Base-by-base conservation (phyloP, 2,113 vertebrate species). In the Hydrochoerus hydrochaeris region DNA sequence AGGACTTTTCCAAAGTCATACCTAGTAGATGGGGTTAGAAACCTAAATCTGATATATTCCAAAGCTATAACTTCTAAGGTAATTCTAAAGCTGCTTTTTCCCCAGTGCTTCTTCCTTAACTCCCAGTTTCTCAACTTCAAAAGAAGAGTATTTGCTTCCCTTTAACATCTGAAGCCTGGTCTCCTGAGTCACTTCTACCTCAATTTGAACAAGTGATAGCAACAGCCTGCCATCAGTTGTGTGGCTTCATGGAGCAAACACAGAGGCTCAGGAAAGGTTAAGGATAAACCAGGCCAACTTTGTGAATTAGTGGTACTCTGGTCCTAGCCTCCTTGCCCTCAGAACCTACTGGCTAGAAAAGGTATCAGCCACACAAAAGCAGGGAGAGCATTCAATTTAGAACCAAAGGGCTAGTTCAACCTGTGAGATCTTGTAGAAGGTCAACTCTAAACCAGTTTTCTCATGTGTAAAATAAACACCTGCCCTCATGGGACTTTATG, bases 381-480 rank as follows among this genome's bases (percentile, higher is more conserved):
- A 94, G 11, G 10, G 13, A 6, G 20, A 71, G 10, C 22, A 30
- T 6, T 16, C 3, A 10, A 46, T 63, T 69, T 54, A 38, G 57
- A 94, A 73, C 63, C 93, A 38, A 63, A 41, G 90, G 30, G n/a
- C 71, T 11, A 20, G 54, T 83, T 95, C 28, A 17, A 73, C 58
- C 77, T 65, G 78, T 38, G 54, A 83, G 58, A n/a, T 77, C 78
- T 54, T 65, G 7, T 5, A 41, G 63, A 77, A 88, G 78, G 28
- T 85, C 54, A 52, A 86, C 65, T 54, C 93, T 57, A 57, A 67
- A 12, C 58, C 90, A 71, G 71, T 88, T 94, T 96, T 60, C 85
- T 88, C 73, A 58, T 71, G 82, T 93, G n/a, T 84, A 91, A 95
- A 94, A 91, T 73, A 86, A 94, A 93, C 8, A 96, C 89, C 54